Evolutionary conservation across 2,888 invertebrate genomes (phyloP), one percentile per base, ranked within the genome.

Genomic region (Amorpha juglandis): DNA sequence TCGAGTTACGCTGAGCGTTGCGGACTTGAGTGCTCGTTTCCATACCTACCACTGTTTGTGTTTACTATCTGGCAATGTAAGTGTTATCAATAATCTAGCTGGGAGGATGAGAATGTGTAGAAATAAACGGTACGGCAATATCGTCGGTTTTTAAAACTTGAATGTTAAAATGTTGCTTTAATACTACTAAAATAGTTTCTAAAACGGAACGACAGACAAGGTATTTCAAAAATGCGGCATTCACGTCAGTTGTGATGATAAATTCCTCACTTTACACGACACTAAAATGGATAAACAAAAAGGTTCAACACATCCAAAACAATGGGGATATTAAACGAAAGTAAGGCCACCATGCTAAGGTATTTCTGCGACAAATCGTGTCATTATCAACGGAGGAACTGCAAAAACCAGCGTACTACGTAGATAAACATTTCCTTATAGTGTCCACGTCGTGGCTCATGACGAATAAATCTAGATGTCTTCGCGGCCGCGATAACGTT

Each of bases 381-480:
- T 27, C 42, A 51, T 64, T 64, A 53, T 53, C 64, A 27, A 55
- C 47, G 55, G 45, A n/a, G 47, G 35, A 48, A 55, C 35, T 67
- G 73, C 77, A 79, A 80, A 80, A 77, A 75, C 73, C 74, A 66
- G 75, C 79, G 80, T 78, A 77, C 79, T 78, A 76, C 77, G 71
- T 85, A 87, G 88, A 88, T 88, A 88, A 88, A 87, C 87, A 87
- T 88, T 89, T 88, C 88, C 86, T 82, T 76, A 75, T 78, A 80
- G 78, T 81, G 85, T 81, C 82, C 80, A 78, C 83, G 83, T 84
- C 79, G 45, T 68, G 81, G 71, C 75, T 78, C 86, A 83, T 87
- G 87, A 86, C 77, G 86, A 81, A 89, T 89, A 88, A 89, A 89
- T 89, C 89, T 87, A 80, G 88, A 88, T 87, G 88, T 87, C 86